Conservation (phyloP, 2,797 vertebrate genomes). For the Avahi laniger region DNA sequence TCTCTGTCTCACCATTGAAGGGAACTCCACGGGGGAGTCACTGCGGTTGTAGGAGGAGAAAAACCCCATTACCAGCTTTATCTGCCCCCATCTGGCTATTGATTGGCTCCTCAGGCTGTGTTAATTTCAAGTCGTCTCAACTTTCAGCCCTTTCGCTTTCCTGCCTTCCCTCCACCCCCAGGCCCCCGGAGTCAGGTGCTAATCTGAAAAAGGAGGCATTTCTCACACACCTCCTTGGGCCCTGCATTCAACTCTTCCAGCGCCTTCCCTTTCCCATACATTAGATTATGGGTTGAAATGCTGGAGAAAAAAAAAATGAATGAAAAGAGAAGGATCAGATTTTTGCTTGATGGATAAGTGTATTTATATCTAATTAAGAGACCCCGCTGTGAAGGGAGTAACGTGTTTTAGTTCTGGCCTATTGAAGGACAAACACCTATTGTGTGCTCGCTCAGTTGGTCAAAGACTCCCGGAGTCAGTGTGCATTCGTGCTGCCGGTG, state of each 20-base stretch:
- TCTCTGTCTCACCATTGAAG: constrained; percentile 64
- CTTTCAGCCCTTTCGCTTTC: constrained; percentile 68
- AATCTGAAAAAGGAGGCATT: constrained; percentile 75
- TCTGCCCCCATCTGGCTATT: constrained; percentile 67
- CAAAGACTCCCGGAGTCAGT: constrained; percentile 60
- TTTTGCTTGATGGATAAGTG: constrained; percentile 77
- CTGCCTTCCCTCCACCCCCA: background rate
- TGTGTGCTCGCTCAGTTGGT: constrained; percentile 8
- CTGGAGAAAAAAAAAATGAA: constrained; percentile 9
- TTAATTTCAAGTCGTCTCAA: constrained; percentile 73
- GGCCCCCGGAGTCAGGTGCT: constrained; percentile 76
- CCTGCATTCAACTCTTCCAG: constrained; percentile 74
- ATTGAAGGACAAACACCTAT: constrained; percentile 61
- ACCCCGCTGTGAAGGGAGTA: constrained; percentile 40
- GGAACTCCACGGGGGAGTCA: constrained; percentile 57
- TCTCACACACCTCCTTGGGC: constrained; percentile 78
- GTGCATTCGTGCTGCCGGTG: background rate
- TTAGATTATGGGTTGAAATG: constrained; percentile 72
- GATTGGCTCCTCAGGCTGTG: constrained; percentile 70
- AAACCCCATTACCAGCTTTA: constrained; percentile 64
- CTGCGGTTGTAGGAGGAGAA: constrained; percentile 60
- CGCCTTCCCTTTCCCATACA: constrained; percentile 75
- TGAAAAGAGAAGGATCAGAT: constrained; percentile 64
- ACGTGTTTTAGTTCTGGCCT: constrained; percentile 50
- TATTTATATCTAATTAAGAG: constrained; percentile 73